Evolutionary conservation across 2,888 invertebrate genomes (phyloP).

Genomic region (Deilephila porcellus): DNA sequence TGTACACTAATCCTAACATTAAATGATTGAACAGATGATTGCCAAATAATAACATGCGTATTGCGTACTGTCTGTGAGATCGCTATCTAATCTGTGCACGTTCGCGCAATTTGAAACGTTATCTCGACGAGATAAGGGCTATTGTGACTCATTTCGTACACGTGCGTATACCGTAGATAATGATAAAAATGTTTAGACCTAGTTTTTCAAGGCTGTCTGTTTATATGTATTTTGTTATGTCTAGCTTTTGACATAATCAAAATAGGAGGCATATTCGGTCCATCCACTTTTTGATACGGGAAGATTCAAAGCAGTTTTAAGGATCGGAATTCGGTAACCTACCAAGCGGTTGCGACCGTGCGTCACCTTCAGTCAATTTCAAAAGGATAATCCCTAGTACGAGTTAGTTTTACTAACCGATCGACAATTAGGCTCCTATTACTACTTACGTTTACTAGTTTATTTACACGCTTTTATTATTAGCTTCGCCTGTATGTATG

Average conservation of each 20-base stretch:
- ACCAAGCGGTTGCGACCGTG: too few relatives aligned
- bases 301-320: too few relatives aligned
- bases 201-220: constrained; percentile 10
- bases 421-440: too few relatives aligned
- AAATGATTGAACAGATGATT: not conserved
- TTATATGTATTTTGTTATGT: not conserved
- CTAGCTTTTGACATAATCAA: not conserved
- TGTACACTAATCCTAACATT: not conserved
- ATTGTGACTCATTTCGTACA: not conserved
- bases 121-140: not conserved
- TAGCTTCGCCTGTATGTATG: too few relatives aligned
- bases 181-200: not conserved
- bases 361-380: too few relatives aligned
- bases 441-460: too few relatives aligned
- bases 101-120: not conserved
- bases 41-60: not conserved
- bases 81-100: not conserved
- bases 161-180: not conserved
- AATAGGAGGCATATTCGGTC: not conserved
- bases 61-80: not conserved
- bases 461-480: too few relatives aligned
- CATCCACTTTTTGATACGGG: too few relatives aligned
- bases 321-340: too few relatives aligned
- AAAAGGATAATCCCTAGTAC: too few relatives aligned
- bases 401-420: too few relatives aligned